These are phyloP conservation scores for Apocrypta bakeri DNA, from an alignment of 1,140 invertebrate species.

Conservation along the genomic window DNA sequence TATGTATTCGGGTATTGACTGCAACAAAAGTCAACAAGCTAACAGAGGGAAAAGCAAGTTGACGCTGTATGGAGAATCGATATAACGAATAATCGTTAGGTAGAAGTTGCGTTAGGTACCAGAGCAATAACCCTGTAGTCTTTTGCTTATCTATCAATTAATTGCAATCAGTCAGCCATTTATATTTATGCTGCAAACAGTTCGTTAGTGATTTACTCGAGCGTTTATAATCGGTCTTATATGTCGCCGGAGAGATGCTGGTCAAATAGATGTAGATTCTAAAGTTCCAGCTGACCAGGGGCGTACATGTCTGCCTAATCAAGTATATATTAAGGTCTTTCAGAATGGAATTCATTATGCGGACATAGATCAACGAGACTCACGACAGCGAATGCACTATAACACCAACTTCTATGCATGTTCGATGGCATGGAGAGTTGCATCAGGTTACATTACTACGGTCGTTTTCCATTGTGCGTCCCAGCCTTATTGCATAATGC, in stretches of 20 bases:
- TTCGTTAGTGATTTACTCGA: slow-evolving; percentile 14
- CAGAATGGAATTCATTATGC: slow-evolving; percentile 38
- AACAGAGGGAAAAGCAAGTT: not conserved
- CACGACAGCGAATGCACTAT: too few species aligned
- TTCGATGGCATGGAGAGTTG: not conserved
- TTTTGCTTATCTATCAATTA: not conserved
- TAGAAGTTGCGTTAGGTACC: not conserved
- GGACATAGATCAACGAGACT: slow-evolving; percentile 11
- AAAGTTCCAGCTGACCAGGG: not conserved
- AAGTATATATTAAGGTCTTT: slow-evolving; percentile 18
- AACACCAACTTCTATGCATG: too few species aligned
- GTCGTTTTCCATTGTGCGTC: not conserved
- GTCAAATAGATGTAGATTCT: too few species aligned
- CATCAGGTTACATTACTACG: not conserved
- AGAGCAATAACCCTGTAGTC: not conserved
- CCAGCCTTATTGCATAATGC: not conserved
- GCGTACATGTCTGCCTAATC: slow-evolving; percentile 9
- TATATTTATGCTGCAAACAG: slow-evolving; percentile 12
- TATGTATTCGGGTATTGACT: not conserved
- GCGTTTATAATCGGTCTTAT: not conserved
- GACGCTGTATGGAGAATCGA: not conserved
- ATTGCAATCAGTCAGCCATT: slow-evolving; percentile 5
- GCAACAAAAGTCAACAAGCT: not conserved
- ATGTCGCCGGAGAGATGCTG: too few species aligned
- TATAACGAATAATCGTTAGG: not conserved